Conservation (phyloP, 2,888 invertebrate genomes). For the Tipula confusa region DNA sequence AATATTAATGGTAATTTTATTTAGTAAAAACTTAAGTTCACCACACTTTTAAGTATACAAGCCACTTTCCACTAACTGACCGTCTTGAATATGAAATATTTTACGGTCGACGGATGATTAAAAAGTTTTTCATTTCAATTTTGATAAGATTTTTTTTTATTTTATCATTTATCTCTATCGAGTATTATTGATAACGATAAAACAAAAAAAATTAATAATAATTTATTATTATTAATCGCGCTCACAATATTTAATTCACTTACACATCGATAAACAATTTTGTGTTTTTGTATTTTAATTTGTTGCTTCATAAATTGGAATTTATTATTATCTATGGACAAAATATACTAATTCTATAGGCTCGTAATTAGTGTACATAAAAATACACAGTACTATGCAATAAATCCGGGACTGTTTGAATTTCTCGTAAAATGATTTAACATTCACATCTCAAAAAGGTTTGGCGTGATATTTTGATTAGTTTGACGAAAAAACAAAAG, state of each 20-base stretch:
- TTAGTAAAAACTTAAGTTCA: neutral
- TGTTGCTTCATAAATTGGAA: neutral
- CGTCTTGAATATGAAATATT: neutral
- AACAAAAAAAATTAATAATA: neutral
- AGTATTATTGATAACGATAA: slow-evolving; percentile 12
- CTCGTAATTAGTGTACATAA: neutral
- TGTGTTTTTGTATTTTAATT: neutral
- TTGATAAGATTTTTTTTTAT: neutral
- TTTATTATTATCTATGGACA: neutral
- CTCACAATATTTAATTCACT: neutral
- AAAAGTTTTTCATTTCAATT: neutral
- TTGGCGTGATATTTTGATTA: too few relatives aligned
- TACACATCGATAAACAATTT: neutral
- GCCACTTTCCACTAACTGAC: neutral
- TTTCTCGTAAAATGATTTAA: too few relatives aligned
- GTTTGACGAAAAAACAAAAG: too few relatives aligned
- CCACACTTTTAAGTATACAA: neutral
- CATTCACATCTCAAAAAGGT: too few relatives aligned
- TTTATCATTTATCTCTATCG: neutral
- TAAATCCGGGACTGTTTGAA: too few relatives aligned
- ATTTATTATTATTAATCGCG: neutral
- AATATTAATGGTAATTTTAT: neutral
- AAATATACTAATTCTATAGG: slow-evolving; percentile 3
- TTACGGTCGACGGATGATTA: neutral
- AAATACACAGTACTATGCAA: too few relatives aligned